Evolutionary conservation across 2,888 invertebrate species (phyloP), one percentile per base, ranked within the genome.

Genomic region (Brachypalpus laphriformis): DNA sequence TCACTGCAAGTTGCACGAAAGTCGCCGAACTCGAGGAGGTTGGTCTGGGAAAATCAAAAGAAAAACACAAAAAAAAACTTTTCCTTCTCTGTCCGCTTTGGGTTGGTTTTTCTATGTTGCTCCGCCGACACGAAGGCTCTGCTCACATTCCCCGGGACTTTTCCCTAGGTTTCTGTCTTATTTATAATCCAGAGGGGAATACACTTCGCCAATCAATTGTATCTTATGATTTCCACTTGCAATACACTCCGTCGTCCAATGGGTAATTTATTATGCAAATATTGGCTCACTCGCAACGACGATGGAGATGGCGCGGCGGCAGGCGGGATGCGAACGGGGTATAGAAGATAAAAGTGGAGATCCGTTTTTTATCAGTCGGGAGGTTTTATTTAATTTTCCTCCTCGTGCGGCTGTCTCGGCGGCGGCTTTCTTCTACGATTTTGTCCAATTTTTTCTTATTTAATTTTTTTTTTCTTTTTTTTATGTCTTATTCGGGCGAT

Each of bases 241-340:
- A 51, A 54, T 75, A 51, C 74, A 80, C 70, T 83, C 31, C 74
- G 57, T 31, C 74, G 57, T 61, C 57, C 61, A 63, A 83, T 80
- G 63, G 74, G 56, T 70, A 65, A 80, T 83, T 83, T 83, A 83
- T 83, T 83, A 83, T 83, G 83, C 83, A 83, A 83, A 83, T 83
- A 83, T 70, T 83, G 57, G 83, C 42, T 80, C 22, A 74, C 49
- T 59, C 56, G 49, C 57, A 61, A 51, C 45, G 72, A 71, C 59
- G 65, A 34, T 18, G 18, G 25, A n/a, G 40, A 6, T 14, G 40
- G 59, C 14, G 6, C 31, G 25, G 25, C 14, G 22, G 61, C 22
- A 25, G 54, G 56, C 63, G 61, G 37, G 63, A 59, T 40, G 28
- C 31, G 14, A 40, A 18, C 51, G 4, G 54, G 9, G 6, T 7